Conservation (phyloP, 2,797 vertebrate genomes). For the Xenops minutus region DNA sequence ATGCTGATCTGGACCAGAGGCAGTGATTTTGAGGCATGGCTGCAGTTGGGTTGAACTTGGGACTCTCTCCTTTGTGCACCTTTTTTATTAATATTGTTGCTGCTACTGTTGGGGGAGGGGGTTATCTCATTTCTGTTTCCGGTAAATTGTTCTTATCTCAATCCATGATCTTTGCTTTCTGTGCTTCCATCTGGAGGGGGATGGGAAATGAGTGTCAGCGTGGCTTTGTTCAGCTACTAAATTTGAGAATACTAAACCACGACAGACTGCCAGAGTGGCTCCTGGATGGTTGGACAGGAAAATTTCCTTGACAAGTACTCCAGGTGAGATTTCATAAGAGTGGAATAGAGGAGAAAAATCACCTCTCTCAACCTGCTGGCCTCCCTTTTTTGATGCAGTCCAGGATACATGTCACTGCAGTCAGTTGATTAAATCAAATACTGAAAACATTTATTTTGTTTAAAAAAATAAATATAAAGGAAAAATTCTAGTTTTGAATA, state of each 20-base stretch:
- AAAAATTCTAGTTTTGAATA: neutral
- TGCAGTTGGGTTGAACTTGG: neutral
- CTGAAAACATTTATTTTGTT: neutral
- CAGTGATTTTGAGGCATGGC: neutral
- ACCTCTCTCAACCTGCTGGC: neutral
- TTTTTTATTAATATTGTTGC: neutral
- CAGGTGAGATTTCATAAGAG: neutral
- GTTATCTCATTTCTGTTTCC: neutral
- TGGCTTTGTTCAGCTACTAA: neutral
- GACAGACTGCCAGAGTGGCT: neutral
- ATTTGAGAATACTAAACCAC: neutral
- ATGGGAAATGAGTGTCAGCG: fast-evolving
- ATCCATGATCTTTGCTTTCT: neutral
- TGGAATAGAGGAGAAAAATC: neutral
- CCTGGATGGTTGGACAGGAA: neutral
- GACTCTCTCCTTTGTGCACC: neutral
- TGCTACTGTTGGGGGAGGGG: neutral
- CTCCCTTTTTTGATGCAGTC: neutral
- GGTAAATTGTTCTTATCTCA: neutral
- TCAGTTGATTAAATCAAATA: neutral
- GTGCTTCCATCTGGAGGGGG: neutral
- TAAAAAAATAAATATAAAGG: neutral
- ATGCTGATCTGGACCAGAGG: neutral
- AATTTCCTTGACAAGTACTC: neutral
- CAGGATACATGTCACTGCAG: neutral